Base-by-base conservation (phyloP, 2,113 vertebrate genomes). In the Conger conger region DNA sequence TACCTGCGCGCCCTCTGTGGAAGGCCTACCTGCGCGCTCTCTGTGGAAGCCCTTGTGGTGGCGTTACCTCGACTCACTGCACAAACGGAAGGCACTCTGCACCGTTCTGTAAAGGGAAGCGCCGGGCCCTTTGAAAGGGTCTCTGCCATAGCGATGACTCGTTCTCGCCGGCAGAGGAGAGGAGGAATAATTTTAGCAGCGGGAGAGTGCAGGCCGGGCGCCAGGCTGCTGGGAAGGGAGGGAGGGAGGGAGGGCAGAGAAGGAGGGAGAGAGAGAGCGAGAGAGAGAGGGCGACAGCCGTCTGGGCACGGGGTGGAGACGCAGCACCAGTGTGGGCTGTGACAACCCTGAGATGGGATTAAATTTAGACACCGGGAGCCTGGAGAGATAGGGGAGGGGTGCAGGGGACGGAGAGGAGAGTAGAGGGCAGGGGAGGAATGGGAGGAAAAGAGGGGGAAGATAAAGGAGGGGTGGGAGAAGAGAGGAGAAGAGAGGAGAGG, bases 291-390 rank as follows among this genome's bases (percentile, higher is more conserved):
- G 86, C 83, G 86, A 87, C 85, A 73, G 86, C 38, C 57, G 80
- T 87, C 84, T 86, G 83, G 76, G 57, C 82, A 54, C 50, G 35
- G 77, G 79, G 86, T 82, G 36, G 82, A 76, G 80, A 77, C 87
- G 6, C 35, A 82, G 85, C 63, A 60, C 63, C 63, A 85, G 42
- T 60, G 76, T 86, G 83, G 33, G 82, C 38, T 76, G 33, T 45
- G 8, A 20, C 60, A 60, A 82, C 77, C 60, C 80, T 85, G 82
- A 86, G 63, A 17, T 42, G 63, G 40, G 60, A 81, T 86, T 87
- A 82, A 85, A 86, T 88, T 82, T 86, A 86, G 83, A 82, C 45
- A 50, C 37, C 1, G 68, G 40, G 40, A 85, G 63, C 68, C 84
- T n/a, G 17, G 85, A 81, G 84, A 82, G 57, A 38, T 37, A 4